These are phyloP conservation scores for Craseonycteris thonglongyai DNA, from an alignment of 2,113 vertebrate species.

Conservation along the genomic window DNA sequence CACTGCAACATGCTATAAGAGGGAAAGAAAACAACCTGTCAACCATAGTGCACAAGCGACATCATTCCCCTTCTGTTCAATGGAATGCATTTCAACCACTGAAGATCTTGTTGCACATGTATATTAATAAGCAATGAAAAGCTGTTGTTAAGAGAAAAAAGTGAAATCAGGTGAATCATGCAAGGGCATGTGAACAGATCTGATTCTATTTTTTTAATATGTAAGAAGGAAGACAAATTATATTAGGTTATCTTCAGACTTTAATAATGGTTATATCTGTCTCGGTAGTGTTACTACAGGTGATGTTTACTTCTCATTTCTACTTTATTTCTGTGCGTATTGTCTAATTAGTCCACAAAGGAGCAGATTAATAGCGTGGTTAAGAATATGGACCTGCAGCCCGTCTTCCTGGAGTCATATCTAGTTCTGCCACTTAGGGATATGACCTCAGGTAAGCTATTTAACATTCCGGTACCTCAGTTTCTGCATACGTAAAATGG, in stretches of 20 bases:
- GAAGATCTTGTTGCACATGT: background rate
- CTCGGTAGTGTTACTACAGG: background rate
- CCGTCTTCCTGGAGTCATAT: background rate
- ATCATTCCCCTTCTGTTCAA: background rate
- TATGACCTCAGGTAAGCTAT: background rate
- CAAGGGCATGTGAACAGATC: background rate
- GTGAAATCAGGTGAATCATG: background rate
- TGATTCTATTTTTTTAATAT: background rate
- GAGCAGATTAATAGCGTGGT: background rate
- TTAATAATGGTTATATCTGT: background rate
- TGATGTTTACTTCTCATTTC: background rate
- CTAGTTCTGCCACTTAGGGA: background rate
- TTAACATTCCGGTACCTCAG: background rate
- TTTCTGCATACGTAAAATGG: constrained; percentile 24
- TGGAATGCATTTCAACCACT: background rate
- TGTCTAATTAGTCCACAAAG: background rate
- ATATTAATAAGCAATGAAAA: background rate
- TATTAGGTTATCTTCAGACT: background rate
- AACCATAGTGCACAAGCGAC: background rate
- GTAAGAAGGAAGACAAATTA: background rate
- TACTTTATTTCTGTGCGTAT: background rate
- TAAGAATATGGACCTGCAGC: background rate
- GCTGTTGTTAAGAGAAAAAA: background rate
- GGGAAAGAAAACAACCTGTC: background rate
- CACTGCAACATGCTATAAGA: background rate